Evolutionary conservation across 2,888 invertebrate genomes (phyloP).

Genomic region (Loripinus fragilis): DNA sequence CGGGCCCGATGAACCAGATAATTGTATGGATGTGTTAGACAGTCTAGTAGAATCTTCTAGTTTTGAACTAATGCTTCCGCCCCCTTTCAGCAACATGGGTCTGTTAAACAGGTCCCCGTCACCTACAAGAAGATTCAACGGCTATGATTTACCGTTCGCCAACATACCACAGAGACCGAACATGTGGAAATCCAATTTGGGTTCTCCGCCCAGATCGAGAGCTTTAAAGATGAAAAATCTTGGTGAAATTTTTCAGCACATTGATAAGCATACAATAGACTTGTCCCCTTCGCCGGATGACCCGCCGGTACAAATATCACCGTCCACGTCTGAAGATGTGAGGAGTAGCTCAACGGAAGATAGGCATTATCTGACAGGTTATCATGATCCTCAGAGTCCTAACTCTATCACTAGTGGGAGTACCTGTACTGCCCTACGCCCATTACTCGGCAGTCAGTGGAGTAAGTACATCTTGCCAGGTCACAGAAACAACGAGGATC

Average conservation of each 20-base stretch:
- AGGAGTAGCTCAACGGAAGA: constrained; percentile 75
- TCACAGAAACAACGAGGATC: constrained; percentile 64
- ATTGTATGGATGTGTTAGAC: constrained; percentile 69
- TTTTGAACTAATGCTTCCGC: constrained; percentile 77
- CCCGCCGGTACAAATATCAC: constrained; percentile 74
- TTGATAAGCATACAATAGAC: constrained; percentile 76
- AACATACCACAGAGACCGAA: constrained; percentile 64
- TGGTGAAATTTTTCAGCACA: constrained; percentile 71
- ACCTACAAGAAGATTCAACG: constrained; percentile 58
- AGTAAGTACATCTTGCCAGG: constrained; percentile 70
- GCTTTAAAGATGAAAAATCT: constrained; percentile 74
- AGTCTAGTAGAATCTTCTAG: constrained; percentile 75
- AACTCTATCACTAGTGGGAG: constrained; percentile 74
- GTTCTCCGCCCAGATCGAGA: constrained; percentile 75
- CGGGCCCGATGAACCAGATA: constrained; percentile 63
- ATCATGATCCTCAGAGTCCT: constrained; percentile 72
- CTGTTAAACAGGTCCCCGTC: constrained; percentile 65
- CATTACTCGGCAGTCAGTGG: constrained; percentile 73
- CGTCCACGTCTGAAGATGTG: constrained; percentile 76
- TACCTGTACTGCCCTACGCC: constrained; percentile 67
- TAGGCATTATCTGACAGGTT: constrained; percentile 55
- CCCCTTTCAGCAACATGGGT: constrained; percentile 70
- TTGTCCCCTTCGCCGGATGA: constrained; percentile 79
- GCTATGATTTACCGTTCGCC: constrained; percentile 62
- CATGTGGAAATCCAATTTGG: constrained; percentile 72